A percentile compares a stretch with the other conserved stretches of the same genome.
These are phyloP conservation scores for Propithecus perrieri DNA, from an alignment of 2,797 vertebrate species.

Conservation along the genomic window DNA sequence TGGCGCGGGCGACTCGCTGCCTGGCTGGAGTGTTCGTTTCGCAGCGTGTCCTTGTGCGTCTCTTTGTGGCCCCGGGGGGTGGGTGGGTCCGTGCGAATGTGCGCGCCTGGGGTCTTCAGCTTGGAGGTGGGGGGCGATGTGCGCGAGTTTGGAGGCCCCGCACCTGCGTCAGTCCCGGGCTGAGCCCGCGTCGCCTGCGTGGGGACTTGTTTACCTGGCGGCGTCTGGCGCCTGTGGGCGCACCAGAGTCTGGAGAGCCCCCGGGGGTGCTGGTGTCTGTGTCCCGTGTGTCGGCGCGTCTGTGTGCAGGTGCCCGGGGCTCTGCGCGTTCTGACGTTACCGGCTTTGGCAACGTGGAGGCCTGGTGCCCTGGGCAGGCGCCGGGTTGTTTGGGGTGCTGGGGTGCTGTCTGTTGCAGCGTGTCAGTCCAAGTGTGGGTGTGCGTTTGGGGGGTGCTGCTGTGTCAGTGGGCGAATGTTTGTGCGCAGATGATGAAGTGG, in stretches of 20 bases:
- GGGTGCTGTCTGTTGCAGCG: background rate
- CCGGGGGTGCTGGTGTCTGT: background rate
- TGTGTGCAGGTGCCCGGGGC: background rate
- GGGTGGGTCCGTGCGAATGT: background rate
- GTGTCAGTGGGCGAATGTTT: background rate
- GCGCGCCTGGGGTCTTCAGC: background rate
- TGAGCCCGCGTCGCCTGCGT: background rate
- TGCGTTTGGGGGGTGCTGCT: background rate
- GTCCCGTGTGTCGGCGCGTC: background rate
- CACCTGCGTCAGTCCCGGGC: background rate
- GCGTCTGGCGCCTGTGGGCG: background rate
- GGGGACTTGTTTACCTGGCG: slow-evolving; percentile 23
- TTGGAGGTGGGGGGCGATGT: background rate
- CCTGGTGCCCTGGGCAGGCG: background rate
- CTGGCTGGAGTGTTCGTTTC: background rate
- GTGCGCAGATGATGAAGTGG: slow-evolving; percentile 53
- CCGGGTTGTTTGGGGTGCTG: background rate
- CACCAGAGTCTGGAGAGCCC: background rate
- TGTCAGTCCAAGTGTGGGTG: background rate
- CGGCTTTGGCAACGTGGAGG: background rate
- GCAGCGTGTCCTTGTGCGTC: background rate
- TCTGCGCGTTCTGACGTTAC: background rate
- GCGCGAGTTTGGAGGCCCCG: background rate
- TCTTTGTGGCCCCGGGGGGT: background rate
- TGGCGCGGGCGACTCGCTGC: background rate